Base-by-base conservation (phyloP, 2,888 invertebrate genomes). In the Hylaea fasciaria region DNA sequence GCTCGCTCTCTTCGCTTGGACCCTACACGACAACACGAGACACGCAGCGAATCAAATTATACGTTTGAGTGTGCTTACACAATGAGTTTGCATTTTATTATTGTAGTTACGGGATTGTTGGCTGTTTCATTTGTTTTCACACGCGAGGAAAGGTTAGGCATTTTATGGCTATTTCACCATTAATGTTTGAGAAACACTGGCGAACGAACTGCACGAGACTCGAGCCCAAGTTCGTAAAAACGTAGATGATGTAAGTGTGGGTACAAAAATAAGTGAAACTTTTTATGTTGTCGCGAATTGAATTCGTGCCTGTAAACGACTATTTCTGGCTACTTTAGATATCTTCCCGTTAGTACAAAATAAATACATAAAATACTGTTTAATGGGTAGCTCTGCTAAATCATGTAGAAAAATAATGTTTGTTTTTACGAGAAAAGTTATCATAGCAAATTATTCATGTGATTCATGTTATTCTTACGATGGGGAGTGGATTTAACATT, bases 31-130 rank as follows among this genome's bases (percentile, higher is more conserved):
- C 32, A 32, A 16, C 40, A 14, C 39, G 46, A 40, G 45, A 57
- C 45, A 45, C 51, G 46, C 44, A 49, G 49, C 28, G 13, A 13
- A 28, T 50, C 13, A 29, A 50, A 57, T 57, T 46, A 32, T 57
- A 57, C 29, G 50, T 45, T 41, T 9, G 41, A 41, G 46, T 46
- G 39, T 10, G 41, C 35, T 43, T 48, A 35, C 47, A 43, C 47
- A 40, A 48, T 48, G 48, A 55, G 29, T 48, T 40, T 41, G 41
- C 55, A 48, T 55, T 55, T 48, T 48, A 22, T 43, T 43, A n/a
- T 32, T 32, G 32, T 32, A 32, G 32, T 10, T 14, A 14, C 39
- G 29, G 29, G 17, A 16, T 40, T 29, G 54, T 41, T 37, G 37
- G 2, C 37, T n/a, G n/a, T 41, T 41, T 47, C n/a, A 40, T 55